Evolutionary conservation across 2,888 invertebrate species (phyloP), one percentile per base, ranked within the genome.

Genomic region (Amphipyra berbera): DNA sequence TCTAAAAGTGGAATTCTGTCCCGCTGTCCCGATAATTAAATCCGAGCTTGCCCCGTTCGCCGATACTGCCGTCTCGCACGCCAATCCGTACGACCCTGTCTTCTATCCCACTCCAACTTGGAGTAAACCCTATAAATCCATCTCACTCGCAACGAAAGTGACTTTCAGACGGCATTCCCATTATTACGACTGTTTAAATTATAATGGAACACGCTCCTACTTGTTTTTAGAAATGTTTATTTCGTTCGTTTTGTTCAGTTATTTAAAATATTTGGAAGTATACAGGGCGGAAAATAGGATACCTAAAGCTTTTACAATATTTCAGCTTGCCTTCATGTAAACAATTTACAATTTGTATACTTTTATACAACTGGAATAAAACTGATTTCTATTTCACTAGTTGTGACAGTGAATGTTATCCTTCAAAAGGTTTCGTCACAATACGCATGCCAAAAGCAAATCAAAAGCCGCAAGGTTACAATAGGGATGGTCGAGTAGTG

Each of bases 121-220:
- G 9, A 10, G 35, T 5, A n/a, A 47, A 13, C 45, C 38, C n/a
- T 40, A 69, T 76, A 63, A 27, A 13, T 9, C 50, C 45, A 54
- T 83, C 83, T 61, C 70, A 49, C 61, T 85, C 68, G 47, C 42
- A 76, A 65, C 49, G 76, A 81, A 82, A 82, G 79, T 81, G 73
- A 85, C 81, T 83, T 78, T 82, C 78, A 76, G 82, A 77, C 74
- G 82, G 84, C 74, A 86, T 84, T 82, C 77, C 78, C 79, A 77
- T 83, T 78, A 76, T 61, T 82, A 78, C 79, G 75, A 74, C 76
- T 76, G 79, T 72, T 81, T 77, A 80, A 83, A 84, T 81, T 83
- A 79, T 80, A 79, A 79, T 80, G 70, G 69, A 75, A 76, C 84
- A 83, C 84, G 85, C 82, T 83, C 72, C 73, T 67, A 54, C 53